Evolutionary conservation across 2,797 vertebrate genomes (phyloP).

Genomic region (Acropternis orthonyx): DNA sequence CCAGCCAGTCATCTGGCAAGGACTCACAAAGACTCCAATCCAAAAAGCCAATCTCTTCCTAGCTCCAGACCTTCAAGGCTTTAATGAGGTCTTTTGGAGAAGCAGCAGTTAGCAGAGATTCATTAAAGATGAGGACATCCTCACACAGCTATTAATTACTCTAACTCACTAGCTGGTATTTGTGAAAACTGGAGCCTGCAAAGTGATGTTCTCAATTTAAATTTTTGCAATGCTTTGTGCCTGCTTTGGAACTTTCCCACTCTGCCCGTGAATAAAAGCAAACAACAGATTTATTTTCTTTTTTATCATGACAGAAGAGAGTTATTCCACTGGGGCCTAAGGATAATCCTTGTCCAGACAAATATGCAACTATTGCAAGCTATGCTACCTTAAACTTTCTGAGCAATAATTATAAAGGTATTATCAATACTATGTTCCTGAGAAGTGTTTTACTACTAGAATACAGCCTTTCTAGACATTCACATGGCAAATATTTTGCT

Average conservation of each 20-base stretch:
- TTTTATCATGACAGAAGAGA: not conserved
- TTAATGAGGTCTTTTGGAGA: constrained; percentile 32
- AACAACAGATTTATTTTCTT: not conserved
- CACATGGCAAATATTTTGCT: not conserved
- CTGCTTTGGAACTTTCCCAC: not conserved
- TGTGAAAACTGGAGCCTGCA: constrained; percentile 10
- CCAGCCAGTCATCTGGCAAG: not conserved
- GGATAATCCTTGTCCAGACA: not conserved
- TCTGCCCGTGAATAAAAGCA: not conserved
- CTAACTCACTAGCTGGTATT: not conserved
- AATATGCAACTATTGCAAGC: not conserved
- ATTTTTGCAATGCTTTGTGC: not conserved
- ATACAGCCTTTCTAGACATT: not conserved
- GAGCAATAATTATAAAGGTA: not conserved
- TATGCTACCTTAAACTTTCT: not conserved
- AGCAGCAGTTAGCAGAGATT: not conserved
- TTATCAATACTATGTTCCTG: not conserved
- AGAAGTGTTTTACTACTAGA: not conserved
- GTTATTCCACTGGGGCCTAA: not conserved
- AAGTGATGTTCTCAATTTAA: not conserved
- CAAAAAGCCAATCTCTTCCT: not conserved
- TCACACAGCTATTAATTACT: constrained; percentile 13
- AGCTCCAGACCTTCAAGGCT: not conserved
- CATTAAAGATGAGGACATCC: constrained; percentile 13
- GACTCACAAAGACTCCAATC: not conserved